Evolutionary conservation across 2,888 invertebrate genomes (phyloP).

Genomic region (Pinctada fucata): DNA sequence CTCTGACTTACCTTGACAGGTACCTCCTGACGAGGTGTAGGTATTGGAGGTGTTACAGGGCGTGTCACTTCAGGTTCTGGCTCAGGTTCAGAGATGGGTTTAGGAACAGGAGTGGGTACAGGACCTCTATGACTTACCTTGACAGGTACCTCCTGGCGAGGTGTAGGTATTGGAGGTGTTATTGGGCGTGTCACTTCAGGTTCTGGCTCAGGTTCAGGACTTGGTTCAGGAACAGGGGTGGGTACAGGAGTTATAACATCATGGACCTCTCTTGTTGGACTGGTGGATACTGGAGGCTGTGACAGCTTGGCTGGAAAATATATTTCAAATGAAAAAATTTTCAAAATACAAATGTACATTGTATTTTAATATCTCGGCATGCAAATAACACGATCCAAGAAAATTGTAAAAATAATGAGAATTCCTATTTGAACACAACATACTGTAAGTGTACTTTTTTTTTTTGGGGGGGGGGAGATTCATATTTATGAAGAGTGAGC

Average conservation of each 20-base stretch:
- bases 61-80: constrained; percentile 29
- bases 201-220: constrained; percentile 26
- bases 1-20: constrained; percentile 9
- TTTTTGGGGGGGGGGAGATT: too few species aligned
- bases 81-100: constrained; percentile 39
- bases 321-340: neutral
- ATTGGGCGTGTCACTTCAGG: constrained; percentile 40
- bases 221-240: constrained; percentile 57
- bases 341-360: neutral
- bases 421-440: too few species aligned
- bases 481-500: too few species aligned
- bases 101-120: constrained; percentile 56
- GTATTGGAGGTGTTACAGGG: constrained; percentile 50
- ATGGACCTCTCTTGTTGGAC: constrained; percentile 39
- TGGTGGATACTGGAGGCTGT: neutral
- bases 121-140: constrained; percentile 52
- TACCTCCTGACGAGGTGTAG: constrained; percentile 49
- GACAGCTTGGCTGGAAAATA: constrained; percentile 17
- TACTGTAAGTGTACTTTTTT: too few species aligned
- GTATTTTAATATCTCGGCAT: neutral
- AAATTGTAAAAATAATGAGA: too few species aligned
- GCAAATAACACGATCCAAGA: too few species aligned
- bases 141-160: constrained; percentile 44
- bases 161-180: constrained; percentile 51
- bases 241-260: constrained; percentile 58